phyloP scores from a whole-genome alignment of 2,113 vertebrate genomes.

The Ceuthmochares aereus region DNA sequence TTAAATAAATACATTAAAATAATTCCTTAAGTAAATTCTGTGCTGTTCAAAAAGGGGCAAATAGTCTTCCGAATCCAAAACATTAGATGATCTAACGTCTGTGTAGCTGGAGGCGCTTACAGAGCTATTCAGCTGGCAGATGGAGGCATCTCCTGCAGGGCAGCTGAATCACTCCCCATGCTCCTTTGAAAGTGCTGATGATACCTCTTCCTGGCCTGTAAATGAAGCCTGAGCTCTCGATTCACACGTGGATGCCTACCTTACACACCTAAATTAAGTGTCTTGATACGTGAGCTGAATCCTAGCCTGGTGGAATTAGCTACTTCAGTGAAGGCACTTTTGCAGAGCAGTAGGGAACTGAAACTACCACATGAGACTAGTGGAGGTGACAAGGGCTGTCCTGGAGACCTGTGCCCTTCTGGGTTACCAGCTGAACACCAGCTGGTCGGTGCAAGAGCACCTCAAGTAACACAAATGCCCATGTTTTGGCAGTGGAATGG shows the following conservation, averaged over 20 bases:
- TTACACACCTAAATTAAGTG: background rate
- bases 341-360: background rate
- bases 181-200: background rate
- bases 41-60: background rate
- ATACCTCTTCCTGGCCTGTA: background rate
- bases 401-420: background rate
- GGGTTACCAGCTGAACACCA: background rate
- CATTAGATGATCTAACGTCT: background rate
- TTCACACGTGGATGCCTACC: fast-evolving
- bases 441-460: background rate
- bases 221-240: background rate
- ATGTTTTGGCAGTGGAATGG: background rate
- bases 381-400: background rate
- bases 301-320: too few species aligned
- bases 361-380: fast-evolving
- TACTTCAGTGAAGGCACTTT: background rate
- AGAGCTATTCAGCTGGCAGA: background rate
- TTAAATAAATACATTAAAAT: background rate
- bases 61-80: background rate
- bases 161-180: background rate
- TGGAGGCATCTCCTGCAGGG: background rate
- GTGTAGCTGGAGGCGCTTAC: background rate
- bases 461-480: background rate
- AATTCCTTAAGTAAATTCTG: constrained; percentile 9
- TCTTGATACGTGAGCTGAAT: background rate